Evolutionary conservation across 2,888 invertebrate species (phyloP).

Genomic region (Panorpa germanica): DNA sequence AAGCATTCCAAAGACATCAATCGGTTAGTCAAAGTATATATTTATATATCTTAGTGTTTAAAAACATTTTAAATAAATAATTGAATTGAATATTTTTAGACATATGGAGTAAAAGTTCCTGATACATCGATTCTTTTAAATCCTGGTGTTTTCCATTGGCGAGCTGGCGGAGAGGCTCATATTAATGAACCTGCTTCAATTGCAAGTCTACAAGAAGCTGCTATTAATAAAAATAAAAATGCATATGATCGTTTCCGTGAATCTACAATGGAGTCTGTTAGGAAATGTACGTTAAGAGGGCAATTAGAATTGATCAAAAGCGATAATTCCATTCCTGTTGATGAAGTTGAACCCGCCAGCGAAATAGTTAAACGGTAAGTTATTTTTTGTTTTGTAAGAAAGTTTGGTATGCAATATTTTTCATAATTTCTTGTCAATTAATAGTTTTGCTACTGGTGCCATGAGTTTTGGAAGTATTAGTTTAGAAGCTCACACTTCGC

Average conservation of each 20-base stretch:
- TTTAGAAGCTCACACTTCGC: constrained; percentile 83
- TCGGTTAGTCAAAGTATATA: constrained; percentile 48
- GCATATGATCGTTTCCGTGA: constrained; percentile 77
- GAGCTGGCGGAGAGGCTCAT: constrained; percentile 92
- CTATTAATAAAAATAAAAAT: constrained; percentile 53
- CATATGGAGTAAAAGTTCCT: constrained; percentile 37
- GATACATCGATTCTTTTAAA: constrained; percentile 54
- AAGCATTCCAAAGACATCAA: constrained; percentile 64
- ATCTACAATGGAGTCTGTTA: constrained; percentile 69
- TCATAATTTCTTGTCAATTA: constrained; percentile 1
- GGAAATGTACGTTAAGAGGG: constrained; percentile 77
- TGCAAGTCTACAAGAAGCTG: constrained; percentile 64
- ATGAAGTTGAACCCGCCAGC: constrained; percentile 81
- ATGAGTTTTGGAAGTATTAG: constrained; percentile 98
- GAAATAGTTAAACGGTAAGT: constrained; percentile 92
- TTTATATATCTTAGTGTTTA: constrained; percentile 51
- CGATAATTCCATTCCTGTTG: constrained; percentile 60
- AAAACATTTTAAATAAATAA: constrained; percentile 21
- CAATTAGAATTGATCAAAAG: constrained; percentile 72
- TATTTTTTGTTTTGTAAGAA: constrained; percentile 1
- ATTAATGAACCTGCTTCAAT: constrained; percentile 85
- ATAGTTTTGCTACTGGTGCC: constrained; percentile 42
- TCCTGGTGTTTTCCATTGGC: constrained; percentile 93
- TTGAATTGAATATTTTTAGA: constrained; percentile 18
- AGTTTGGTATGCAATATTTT: not conserved